Evolutionary conservation across 2,797 vertebrate genomes (phyloP).

Genomic region (Huso huso): DNA sequence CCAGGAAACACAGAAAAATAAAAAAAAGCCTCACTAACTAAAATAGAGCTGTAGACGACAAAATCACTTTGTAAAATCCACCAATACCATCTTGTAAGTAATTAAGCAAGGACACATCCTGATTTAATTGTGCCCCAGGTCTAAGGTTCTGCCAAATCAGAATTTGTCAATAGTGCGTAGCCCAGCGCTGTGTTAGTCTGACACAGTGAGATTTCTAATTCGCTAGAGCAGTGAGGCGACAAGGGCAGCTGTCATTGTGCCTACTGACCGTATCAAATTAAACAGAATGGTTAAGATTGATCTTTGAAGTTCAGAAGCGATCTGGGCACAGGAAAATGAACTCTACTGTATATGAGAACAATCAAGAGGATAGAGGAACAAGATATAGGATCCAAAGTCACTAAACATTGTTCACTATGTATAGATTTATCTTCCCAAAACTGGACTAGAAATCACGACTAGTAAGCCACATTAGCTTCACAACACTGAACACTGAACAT

Average conservation of each 20-base stretch:
- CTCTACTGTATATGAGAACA: slow-evolving; percentile 39
- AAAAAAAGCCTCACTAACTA: too few relatives aligned
- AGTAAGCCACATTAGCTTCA: too few relatives aligned
- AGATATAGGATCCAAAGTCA: slow-evolving; percentile 26
- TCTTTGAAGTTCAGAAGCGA: slow-evolving; percentile 41
- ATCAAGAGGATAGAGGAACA: slow-evolving; percentile 40
- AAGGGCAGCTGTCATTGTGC: slow-evolving; percentile 55
- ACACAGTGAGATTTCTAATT: slow-evolving; percentile 54
- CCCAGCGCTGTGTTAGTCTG: slow-evolving; percentile 51
- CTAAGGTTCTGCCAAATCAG: slow-evolving; percentile 28
- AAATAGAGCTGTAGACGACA: too few relatives aligned
- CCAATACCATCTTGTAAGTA: too few relatives aligned
- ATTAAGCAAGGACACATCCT: slow-evolving; percentile 37
- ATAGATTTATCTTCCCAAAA: too few relatives aligned
- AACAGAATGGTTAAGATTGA: slow-evolving; percentile 61
- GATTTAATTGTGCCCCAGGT: slow-evolving; percentile 50
- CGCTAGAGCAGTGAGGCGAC: slow-evolving; percentile 50
- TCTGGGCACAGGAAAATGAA: slow-evolving; percentile 36
- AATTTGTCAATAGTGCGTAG: slow-evolving; percentile 43
- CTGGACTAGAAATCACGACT: too few relatives aligned
- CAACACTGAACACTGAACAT: too few relatives aligned
- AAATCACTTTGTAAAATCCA: too few relatives aligned
- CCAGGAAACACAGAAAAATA: too few relatives aligned
- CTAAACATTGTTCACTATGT: too few relatives aligned
- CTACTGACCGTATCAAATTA: slow-evolving; percentile 61